These are phyloP conservation scores for Microctonus brassicae DNA, from an alignment of 2,888 invertebrate genomes.

Conservation along the genomic window DNA sequence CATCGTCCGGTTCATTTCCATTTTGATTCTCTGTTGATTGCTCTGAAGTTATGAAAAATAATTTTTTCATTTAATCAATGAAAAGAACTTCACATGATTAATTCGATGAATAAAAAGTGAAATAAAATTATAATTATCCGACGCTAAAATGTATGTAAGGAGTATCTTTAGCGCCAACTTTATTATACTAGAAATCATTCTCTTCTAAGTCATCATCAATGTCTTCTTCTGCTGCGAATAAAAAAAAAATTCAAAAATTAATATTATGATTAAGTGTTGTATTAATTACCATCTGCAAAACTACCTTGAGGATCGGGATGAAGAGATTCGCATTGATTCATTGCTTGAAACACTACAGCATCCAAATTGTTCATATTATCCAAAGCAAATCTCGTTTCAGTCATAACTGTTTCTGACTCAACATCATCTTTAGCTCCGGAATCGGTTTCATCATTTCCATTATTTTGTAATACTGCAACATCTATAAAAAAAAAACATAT, in stretches of 20 bases:
- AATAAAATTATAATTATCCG: constrained; percentile 52
- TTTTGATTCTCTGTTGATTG: constrained; percentile 67
- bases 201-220: constrained; percentile 71
- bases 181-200: constrained; percentile 64
- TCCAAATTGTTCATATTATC: constrained; percentile 75
- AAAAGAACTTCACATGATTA: too few relatives aligned
- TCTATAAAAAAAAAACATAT: constrained; percentile 31
- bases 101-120: constrained; percentile 9
- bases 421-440: constrained; percentile 70
- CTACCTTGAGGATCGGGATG: constrained; percentile 84
- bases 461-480: constrained; percentile 30
- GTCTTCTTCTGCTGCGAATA: constrained; percentile 68
- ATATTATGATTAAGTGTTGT: background rate
- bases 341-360: constrained; percentile 80
- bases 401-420: constrained; percentile 74
- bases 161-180: constrained; percentile 69
- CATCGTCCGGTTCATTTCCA: constrained; percentile 67
- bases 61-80: background rate
- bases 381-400: constrained; percentile 82
- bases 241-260: constrained; percentile 23
- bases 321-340: constrained; percentile 83
- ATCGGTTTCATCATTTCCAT: constrained; percentile 50
- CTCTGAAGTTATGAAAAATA: constrained; percentile 57
- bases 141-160: constrained; percentile 62
- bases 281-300: constrained; percentile 68